phyloP scores from a whole-genome alignment of 2,888 invertebrate genomes.

The Marasmarcha lunaedactyla region DNA sequence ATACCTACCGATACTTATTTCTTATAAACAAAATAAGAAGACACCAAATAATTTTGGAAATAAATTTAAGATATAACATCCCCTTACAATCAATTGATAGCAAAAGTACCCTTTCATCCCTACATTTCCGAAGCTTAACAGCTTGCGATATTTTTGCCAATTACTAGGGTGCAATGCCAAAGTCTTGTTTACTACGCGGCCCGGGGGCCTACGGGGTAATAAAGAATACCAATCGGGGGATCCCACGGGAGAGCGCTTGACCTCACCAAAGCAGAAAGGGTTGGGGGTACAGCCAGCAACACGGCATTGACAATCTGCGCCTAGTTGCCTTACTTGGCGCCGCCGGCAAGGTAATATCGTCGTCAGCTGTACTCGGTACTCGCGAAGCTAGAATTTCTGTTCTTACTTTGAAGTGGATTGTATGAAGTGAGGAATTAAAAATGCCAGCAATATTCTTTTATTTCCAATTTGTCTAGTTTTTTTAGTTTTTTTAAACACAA shows the following conservation, averaged over 20 bases:
- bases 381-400: too few species aligned
- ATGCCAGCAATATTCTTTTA: background rate
- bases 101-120: background rate
- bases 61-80: background rate
- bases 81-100: background rate
- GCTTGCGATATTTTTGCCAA: constrained; percentile 37
- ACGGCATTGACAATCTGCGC: too few species aligned
- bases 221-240: constrained; percentile 43
- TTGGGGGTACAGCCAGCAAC: constrained; percentile 30
- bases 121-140: constrained; percentile 17
- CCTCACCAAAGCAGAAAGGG: background rate
- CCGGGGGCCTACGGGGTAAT: constrained; percentile 26
- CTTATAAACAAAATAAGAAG: too few species aligned
- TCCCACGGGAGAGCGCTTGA: constrained; percentile 32
- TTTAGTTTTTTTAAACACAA: too few species aligned
- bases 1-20: too few species aligned
- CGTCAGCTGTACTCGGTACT: too few species aligned
- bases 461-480: too few species aligned
- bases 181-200: constrained; percentile 36
- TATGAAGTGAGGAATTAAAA: background rate
- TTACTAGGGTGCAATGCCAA: constrained; percentile 33
- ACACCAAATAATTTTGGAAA: background rate
- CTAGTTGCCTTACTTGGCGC: too few species aligned
- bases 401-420: background rate
- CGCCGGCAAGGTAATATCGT: too few species aligned